Evolutionary conservation across 1,140 invertebrate genomes (phyloP), one percentile per base, ranked within the genome.

Genomic region (honey bee (Apis mellifera)): DNA sequence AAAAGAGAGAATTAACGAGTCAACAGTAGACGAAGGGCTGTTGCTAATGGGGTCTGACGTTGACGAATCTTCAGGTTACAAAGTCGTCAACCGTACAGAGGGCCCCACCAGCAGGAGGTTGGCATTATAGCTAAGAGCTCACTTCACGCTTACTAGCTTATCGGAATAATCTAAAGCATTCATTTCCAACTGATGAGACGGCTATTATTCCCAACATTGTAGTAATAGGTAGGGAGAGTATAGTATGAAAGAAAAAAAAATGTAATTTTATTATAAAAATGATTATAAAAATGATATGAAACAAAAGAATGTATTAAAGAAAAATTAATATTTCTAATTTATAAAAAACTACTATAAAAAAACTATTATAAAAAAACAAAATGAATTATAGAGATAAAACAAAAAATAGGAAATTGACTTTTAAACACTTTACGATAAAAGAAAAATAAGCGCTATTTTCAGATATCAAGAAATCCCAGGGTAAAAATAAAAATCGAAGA

Each of bases 1-100:
- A 68, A 64, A 75, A 52, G 82, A 81, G 79, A 86, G 88, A 89
- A 91, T 92, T 91, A 91, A 78, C 90, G 80, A 82, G 84, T 76
- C 83, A 85, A 89, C 81, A 73, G 72, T 86, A 65, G 82, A 85
- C 85, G 86, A 88, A 81, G 86, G 88, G 87, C 82, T 87, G 77
- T 75, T 78, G 89, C 89, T 92, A 92, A 92, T 92, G 84, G 91
- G 89, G 86, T 92, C 89, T 88, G 90, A 92, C 89, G 73, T 91
- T 92, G 91, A 92, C 90, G 91, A 89, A 92, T 91, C 87, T 92
- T 57, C 84, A 88, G 89, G 91, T 91, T 92, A 85, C 88, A 78
- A 89, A 90, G 90, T 90, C 90, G 89, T 90, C 89, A 91, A 90
- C 86, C 84, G 78, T 82, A 82, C 84, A 82, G 87, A 65, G 75